These are phyloP conservation scores for Protaetia brevitarsis DNA, from an alignment of 1,140 invertebrate genomes.

Conservation along the genomic window DNA sequence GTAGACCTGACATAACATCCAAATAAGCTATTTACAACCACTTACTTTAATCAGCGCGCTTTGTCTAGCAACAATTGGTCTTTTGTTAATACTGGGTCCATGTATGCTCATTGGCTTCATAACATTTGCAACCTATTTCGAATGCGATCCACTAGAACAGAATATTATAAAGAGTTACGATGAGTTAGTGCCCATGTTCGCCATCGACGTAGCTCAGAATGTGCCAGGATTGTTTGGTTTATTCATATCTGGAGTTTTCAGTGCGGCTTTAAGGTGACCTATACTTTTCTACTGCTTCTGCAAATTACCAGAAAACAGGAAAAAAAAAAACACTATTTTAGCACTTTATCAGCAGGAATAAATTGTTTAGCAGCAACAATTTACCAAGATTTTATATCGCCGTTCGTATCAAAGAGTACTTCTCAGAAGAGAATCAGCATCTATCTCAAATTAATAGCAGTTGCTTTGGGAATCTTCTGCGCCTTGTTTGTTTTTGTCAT, in stretches of 20 bases:
- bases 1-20: not conserved
- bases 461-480: conserved; percentile 57
- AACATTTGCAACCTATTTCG: conserved; percentile 65
- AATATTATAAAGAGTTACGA: conserved; percentile 50
- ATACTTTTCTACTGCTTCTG: not conserved
- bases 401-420: conserved; percentile 45
- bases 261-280: conserved; percentile 49
- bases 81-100: not conserved
- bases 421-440: conserved; percentile 49
- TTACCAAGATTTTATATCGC: conserved; percentile 62
- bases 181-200: conserved; percentile 53
- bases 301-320: not conserved
- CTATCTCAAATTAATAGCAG: conserved; percentile 57
- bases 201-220: conserved; percentile 51
- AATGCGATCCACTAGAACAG: conserved; percentile 65
- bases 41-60: not conserved
- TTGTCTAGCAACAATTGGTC: not conserved
- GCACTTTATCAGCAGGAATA: conserved; percentile 63
- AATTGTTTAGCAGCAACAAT: conserved; percentile 66
- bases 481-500: conserved; percentile 60
- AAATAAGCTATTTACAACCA: not conserved
- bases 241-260: conserved; percentile 62
- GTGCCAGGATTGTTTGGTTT: conserved; percentile 56
- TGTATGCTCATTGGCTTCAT: conserved; percentile 55
- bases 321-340: conserved; percentile 35